These are phyloP conservation scores for Argya squamiceps DNA, from an alignment of 2,797 vertebrate genomes.

Conservation along the genomic window DNA sequence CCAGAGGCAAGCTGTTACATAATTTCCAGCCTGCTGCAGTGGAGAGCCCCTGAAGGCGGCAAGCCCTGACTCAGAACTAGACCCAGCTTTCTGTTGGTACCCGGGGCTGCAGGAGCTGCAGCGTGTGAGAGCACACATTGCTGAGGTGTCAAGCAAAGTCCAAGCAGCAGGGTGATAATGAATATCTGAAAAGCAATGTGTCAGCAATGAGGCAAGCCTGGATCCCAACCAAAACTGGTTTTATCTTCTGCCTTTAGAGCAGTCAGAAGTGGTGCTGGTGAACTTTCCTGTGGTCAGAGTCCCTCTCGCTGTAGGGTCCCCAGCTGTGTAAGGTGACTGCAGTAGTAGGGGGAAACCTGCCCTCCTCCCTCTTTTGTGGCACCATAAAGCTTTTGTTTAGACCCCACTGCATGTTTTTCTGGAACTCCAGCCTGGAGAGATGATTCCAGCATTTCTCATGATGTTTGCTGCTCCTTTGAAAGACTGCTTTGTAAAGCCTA, in stretches of 20 bases:
- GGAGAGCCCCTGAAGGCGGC: rapidly evolving
- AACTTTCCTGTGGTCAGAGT: background rate
- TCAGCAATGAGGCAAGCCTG: background rate
- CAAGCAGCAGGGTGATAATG: background rate
- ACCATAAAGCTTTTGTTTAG: background rate
- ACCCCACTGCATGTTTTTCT: background rate
- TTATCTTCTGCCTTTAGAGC: background rate
- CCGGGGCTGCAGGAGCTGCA: background rate
- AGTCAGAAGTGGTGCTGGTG: background rate
- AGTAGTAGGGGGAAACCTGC: rapidly evolving
- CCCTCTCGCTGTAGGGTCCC: background rate
- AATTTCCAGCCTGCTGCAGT: background rate
- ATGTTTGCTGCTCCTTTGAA: background rate
- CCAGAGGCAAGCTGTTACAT: background rate
- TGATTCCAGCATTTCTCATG: background rate
- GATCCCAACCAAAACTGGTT: background rate
- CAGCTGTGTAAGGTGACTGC: background rate
- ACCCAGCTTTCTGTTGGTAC: background rate
- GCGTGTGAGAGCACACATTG: rapidly evolving
- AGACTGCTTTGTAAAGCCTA: background rate
- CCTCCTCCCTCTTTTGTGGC: background rate
- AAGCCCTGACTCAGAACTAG: background rate
- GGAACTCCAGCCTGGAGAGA: background rate
- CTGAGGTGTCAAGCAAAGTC: background rate
- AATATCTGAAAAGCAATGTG: background rate